A percentile compares a stretch with the other conserved stretches of the same genome.
Conservation (phyloP, 2,888 invertebrate genomes). For the Agonopterix arenella region DNA sequence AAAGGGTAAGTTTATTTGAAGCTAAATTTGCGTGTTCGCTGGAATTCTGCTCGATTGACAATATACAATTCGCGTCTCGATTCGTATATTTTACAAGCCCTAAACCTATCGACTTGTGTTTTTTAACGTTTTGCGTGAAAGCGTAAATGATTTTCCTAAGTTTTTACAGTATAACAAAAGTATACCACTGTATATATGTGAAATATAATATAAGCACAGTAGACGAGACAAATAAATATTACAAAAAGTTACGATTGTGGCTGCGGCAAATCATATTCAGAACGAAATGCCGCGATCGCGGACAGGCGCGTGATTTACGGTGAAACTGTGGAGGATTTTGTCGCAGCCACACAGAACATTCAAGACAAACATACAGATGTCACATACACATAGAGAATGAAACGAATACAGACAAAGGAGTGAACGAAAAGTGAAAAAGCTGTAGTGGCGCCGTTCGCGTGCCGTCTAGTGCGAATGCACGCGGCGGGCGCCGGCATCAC, state of each 20-base stretch:
- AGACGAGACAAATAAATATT: conserved; percentile 75
- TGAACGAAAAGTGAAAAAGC: conserved; percentile 73
- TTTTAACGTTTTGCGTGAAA: conserved; percentile 74
- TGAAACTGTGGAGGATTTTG: conserved; percentile 40
- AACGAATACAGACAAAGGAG: conserved; percentile 76
- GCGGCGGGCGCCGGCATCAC: conserved; percentile 68
- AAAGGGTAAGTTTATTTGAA: conserved; percentile 77
- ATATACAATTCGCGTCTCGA: conserved; percentile 64
- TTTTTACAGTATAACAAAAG: conserved; percentile 66
- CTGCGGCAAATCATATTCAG: conserved; percentile 59
- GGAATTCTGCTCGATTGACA: conserved; percentile 69
- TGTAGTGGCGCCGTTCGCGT: conserved; percentile 63
- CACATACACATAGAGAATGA: conserved; percentile 79
- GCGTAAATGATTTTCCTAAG: conserved; percentile 77
- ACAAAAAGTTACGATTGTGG: conserved; percentile 62
- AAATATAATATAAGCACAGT: conserved; percentile 73
- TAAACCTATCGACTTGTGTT: conserved; percentile 66
- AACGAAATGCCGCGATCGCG: conserved; percentile 28
- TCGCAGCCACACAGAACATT: conserved; percentile 70
- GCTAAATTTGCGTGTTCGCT: conserved; percentile 76
- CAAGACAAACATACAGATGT: conserved; percentile 77
- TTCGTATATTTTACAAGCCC: conserved; percentile 65
- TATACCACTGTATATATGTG: conserved; percentile 66
- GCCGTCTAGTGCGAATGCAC: conserved; percentile 47
- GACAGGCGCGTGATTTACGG: conserved; percentile 33